Evolutionary conservation across 1,140 invertebrate genomes (phyloP).

Genomic region (Lethocerus indicus): DNA sequence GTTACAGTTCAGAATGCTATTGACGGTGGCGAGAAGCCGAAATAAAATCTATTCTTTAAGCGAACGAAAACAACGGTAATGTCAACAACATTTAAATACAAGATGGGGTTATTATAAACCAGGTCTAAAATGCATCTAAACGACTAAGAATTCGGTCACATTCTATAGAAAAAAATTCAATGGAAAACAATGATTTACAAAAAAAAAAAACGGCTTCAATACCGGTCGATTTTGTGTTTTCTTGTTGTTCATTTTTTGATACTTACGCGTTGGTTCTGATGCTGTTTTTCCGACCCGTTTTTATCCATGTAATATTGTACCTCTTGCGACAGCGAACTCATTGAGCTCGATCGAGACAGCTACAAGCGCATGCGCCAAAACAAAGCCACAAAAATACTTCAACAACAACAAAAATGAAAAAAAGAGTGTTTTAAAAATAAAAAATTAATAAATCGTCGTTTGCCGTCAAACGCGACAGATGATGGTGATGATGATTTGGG

Average conservation of each 20-base stretch:
- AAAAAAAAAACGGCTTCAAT: too few relatives aligned
- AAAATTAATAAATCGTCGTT: background rate
- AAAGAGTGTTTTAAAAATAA: background rate
- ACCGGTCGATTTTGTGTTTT: too few relatives aligned
- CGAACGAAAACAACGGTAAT: too few relatives aligned
- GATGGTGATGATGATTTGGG: conserved; percentile 1
- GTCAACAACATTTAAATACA: too few relatives aligned
- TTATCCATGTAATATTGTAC: conserved; percentile 37
- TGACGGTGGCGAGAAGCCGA: too few relatives aligned
- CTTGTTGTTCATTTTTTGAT: background rate
- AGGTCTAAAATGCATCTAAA: too few relatives aligned
- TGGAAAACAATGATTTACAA: too few relatives aligned
- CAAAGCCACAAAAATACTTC: conserved; percentile 10
- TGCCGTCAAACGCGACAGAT: background rate
- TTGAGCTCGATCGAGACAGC: conserved; percentile 42
- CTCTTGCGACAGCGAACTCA: conserved; percentile 40
- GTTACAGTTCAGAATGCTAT: too few relatives aligned
- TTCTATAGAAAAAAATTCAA: too few relatives aligned
- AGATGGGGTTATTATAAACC: too few relatives aligned
- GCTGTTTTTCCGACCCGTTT: background rate
- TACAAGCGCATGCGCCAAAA: conserved; percentile 32
- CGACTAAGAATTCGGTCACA: too few relatives aligned
- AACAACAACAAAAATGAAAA: conserved; percentile 3
- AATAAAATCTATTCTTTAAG: too few relatives aligned
- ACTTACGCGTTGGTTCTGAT: background rate